phyloP scores from a whole-genome alignment of 2,113 vertebrate genomes.

The Chlorodrepanis virens region DNA sequence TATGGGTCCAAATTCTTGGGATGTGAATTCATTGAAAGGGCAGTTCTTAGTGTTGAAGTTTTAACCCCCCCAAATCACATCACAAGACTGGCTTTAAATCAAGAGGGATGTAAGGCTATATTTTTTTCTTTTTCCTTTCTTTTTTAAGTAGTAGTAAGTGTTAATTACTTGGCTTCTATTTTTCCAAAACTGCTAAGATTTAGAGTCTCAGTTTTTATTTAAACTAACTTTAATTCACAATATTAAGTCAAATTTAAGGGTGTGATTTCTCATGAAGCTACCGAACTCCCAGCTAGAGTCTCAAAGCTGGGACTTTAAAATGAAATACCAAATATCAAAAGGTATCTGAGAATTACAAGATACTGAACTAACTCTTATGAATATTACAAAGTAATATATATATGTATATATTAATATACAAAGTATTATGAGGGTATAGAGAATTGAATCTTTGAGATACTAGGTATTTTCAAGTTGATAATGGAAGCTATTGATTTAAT shows the following conservation, averaged over 20 bases:
- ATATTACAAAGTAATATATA: neutral
- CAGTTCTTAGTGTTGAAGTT: neutral
- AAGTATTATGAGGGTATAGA: neutral
- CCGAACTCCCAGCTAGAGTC: neutral
- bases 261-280: neutral
- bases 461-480: conserved; percentile 34
- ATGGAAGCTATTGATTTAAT: conserved; percentile 25
- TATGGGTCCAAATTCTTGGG: neutral
- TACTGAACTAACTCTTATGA: neutral
- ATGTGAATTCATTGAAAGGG: neutral
- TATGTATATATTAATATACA: too few relatives aligned
- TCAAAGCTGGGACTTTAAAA: neutral
- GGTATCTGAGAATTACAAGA: neutral
- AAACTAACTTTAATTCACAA: neutral
- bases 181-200: neutral
- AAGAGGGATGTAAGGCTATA: neutral
- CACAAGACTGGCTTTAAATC: neutral
- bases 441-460: neutral
- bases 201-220: neutral
- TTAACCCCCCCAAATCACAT: neutral
- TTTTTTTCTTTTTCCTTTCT: neutral
- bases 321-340: neutral
- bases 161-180: neutral
- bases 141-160: neutral
- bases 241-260: neutral